Evolutionary conservation across 1,140 invertebrate species (phyloP), one percentile per base, ranked within the genome.

Genomic region (Watersipora subatra): DNA sequence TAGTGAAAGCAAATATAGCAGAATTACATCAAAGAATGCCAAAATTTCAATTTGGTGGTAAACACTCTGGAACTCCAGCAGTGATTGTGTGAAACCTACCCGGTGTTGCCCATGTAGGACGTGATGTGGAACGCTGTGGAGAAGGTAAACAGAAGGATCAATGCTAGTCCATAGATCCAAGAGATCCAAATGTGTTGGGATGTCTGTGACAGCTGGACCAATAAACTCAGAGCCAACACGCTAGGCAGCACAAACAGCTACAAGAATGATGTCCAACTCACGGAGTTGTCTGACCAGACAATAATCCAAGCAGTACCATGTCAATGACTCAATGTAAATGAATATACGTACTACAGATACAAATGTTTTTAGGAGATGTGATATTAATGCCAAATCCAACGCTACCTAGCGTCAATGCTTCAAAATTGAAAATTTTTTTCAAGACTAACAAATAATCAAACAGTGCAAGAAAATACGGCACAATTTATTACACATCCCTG

Each of bases 101-200:
- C 76, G 62, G 73, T 78, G 62, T 71, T 73, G 63, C 74, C 79
- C 20, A 70, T 71, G 70, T 88, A 93, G 76, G 89, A 92, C 17
- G 91, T 85, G 46, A 87, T 87, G 76, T 96, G 92, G 83, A 94
- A 96, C 72, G 87, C 85, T 22, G 91, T 92, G n/a, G 91, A 94
- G 3, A 93, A 84, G 22, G 85, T 86, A 80, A 96, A 96, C 28
- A 95, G 85, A 59, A 91, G 84, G 30, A 92, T 86, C 0, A 94
- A 82, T 15, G 90, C 89, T 24, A 85, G 82, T 2, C 92, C 92
- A 78, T 94, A 96, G 29, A 95, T 85, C 65, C 88, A 81, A 24
- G 90, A 88, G 0, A 89, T 89, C 59, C 89, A 80, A 57, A 87
- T 84, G 79, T 96, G 90, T 3, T 86, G 82, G 69, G 84, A 84